These are phyloP conservation scores for Fregata magnificens DNA, from an alignment of 2,113 vertebrate genomes.

Conservation along the genomic window DNA sequence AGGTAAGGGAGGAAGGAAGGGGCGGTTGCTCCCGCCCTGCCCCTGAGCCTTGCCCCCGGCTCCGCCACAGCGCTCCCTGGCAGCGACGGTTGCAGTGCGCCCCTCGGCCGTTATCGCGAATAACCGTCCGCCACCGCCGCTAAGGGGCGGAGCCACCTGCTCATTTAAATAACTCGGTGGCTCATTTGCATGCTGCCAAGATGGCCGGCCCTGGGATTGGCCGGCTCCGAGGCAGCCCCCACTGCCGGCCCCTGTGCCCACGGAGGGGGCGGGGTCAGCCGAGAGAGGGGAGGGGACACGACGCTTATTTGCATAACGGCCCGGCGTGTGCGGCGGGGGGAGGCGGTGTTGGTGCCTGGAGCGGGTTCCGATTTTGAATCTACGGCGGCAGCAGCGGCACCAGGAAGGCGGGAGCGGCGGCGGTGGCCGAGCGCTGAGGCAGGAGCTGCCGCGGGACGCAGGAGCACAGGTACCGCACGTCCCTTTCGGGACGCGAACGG, in stretches of 20 bases:
- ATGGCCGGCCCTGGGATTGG: constrained; percentile 8
- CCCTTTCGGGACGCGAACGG: too few species aligned
- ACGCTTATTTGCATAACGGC: constrained; percentile 77
- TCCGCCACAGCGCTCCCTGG: background rate
- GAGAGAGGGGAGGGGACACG: background rate
- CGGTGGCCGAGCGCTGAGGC: background rate
- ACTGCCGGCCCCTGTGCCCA: background rate
- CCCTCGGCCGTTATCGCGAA: background rate
- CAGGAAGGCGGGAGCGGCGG: background rate
- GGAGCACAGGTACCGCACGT: background rate
- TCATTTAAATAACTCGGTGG: background rate
- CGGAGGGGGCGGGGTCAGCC: constrained; percentile 32
- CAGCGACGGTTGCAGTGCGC: background rate
- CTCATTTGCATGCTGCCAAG: constrained; percentile 35
- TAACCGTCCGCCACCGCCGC: background rate
- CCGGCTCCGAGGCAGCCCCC: background rate
- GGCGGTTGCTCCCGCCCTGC: background rate
- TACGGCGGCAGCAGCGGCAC: background rate
- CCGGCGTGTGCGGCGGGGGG: constrained; percentile 51
- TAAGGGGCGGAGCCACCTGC: constrained; percentile 4
- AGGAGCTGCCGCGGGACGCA: background rate
- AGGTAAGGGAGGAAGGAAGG: fast-evolving
- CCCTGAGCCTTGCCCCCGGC: background rate
- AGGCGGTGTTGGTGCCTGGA: background rate
- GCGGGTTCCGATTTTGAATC: constrained; percentile 72